Conservation (phyloP, 2,888 invertebrate species). For the Pterostichus madidus region DNA sequence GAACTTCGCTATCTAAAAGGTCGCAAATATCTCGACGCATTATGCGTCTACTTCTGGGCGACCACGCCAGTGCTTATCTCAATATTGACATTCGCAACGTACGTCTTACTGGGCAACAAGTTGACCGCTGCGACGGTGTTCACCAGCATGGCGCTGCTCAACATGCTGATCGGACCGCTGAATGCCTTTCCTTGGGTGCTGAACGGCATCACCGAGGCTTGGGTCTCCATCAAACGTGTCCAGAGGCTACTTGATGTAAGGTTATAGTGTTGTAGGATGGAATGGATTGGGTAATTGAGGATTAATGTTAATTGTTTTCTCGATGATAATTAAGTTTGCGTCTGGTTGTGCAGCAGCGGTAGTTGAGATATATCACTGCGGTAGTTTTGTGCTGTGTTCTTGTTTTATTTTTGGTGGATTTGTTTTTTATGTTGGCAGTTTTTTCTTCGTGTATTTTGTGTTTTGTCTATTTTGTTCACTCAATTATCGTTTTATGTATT, state of each 20-base stretch:
- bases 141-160: constrained; percentile 95
- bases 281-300: background rate
- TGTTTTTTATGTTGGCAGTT: too few species aligned
- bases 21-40: constrained; percentile 96
- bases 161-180: constrained; percentile 96
- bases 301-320: constrained; percentile 26
- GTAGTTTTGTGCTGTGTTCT: background rate
- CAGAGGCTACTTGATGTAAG: constrained; percentile 88
- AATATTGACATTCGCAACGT: constrained; percentile 89
- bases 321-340: constrained; percentile 30
- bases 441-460: too few species aligned
- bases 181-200: constrained; percentile 99
- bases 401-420: constrained; percentile 1
- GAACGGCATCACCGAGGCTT: constrained; percentile 96
- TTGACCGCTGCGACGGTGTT: constrained; percentile 95
- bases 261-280: too few species aligned
- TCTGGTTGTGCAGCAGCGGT: background rate
- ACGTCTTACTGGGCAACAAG: constrained; percentile 86
- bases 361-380: constrained; percentile 38
- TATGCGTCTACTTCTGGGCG: constrained; percentile 99
- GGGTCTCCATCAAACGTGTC: constrained; percentile 94
- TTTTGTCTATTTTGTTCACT: too few species aligned
- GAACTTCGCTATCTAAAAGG: constrained; percentile 90
- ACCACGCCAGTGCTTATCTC: constrained; percentile 96
- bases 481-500: too few species aligned